Evolutionary conservation across 2,113 vertebrate genomes (phyloP).

Genomic region (Microtus ochrogaster): DNA sequence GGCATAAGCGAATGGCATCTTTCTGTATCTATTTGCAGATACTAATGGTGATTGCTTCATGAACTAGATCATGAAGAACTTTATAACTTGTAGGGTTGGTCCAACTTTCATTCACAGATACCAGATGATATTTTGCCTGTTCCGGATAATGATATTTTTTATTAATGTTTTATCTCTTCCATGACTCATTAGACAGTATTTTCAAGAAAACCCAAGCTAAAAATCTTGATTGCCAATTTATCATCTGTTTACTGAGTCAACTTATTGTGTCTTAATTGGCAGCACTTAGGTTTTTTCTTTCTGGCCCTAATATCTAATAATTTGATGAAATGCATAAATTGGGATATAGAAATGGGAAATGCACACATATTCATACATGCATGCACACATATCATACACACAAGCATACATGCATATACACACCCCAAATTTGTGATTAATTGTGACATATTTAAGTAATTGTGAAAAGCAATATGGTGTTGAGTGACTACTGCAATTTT

Average conservation of each 20-base stretch:
- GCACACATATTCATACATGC: background rate
- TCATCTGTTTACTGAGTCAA: background rate
- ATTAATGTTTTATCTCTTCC: background rate
- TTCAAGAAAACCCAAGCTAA: background rate
- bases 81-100: background rate
- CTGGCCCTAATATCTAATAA: background rate
- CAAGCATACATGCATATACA: background rate
- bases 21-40: background rate
- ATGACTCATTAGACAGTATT: background rate
- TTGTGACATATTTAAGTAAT: background rate
- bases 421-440: background rate
- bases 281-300: background rate
- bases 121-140: background rate
- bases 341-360: background rate
- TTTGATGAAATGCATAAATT: background rate
- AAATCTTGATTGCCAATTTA: background rate
- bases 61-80: slow-evolving; percentile 1
- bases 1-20: background rate
- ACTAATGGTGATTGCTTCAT: background rate
- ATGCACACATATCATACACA: background rate
- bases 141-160: background rate
- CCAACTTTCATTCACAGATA: background rate
- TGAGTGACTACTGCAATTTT: background rate
- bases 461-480: background rate
- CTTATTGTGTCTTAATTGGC: background rate